phyloP scores from a whole-genome alignment of 2,113 vertebrate species.

The Notiomystis cincta region DNA sequence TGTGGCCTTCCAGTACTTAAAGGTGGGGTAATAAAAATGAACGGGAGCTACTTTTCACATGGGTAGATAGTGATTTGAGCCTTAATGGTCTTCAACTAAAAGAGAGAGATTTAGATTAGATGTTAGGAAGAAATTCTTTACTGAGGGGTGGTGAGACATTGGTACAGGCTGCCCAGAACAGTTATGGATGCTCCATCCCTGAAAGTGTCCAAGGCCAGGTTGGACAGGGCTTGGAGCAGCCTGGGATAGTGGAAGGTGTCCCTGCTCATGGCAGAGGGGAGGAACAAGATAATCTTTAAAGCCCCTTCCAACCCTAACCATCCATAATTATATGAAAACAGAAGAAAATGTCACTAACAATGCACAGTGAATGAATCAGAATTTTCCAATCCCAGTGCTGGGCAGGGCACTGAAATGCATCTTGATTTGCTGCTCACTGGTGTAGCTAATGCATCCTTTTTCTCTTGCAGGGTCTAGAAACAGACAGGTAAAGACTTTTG shows the following conservation, averaged over 20 bases:
- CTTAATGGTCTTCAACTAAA: not conserved
- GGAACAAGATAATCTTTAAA: not conserved
- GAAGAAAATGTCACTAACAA: not conserved
- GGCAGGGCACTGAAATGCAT: not conserved
- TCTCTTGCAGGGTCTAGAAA: not conserved
- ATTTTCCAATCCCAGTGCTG: not conserved
- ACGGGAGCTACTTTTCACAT: not conserved
- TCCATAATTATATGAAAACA: not conserved
- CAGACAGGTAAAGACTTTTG: not conserved
- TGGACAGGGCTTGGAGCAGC: not conserved
- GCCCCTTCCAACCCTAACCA: not conserved
- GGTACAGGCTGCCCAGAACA: not conserved
- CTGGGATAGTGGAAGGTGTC: not conserved
- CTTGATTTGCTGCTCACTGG: not conserved
- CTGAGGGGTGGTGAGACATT: not conserved
- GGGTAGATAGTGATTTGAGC: not conserved
- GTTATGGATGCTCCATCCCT: fast-evolving
- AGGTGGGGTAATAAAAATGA: not conserved
- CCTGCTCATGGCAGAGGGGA: not conserved
- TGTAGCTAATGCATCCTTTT: not conserved
- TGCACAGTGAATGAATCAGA: not conserved
- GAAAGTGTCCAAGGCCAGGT: not conserved
- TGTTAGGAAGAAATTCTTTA: not conserved
- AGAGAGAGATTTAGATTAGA: not conserved
- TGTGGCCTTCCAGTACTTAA: not conserved